These are phyloP conservation scores for Calyptomena viridis DNA, from an alignment of 2,113 vertebrate species.

Conservation along the genomic window DNA sequence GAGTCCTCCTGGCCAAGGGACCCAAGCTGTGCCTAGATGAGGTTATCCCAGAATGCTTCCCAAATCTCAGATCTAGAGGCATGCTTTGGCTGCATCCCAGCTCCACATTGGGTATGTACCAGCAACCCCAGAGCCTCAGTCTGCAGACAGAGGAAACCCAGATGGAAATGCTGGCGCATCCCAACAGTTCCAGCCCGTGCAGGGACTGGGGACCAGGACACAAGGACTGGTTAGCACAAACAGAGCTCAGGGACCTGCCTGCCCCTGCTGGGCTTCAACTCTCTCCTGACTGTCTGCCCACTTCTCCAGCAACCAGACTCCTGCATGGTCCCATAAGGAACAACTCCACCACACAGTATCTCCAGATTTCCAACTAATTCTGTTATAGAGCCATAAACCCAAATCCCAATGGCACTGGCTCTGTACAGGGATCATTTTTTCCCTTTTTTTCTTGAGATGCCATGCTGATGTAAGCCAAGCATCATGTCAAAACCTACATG, in stretches of 20 bases:
- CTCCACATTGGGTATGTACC: not conserved
- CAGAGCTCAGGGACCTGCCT: not conserved
- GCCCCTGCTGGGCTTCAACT: not conserved
- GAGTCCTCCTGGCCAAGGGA: not conserved
- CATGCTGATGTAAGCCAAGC: not conserved
- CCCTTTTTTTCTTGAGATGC: not conserved
- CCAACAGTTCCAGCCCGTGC: not conserved
- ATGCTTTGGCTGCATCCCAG: slow-evolving; percentile 32
- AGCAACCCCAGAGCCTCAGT: slow-evolving; percentile 6
- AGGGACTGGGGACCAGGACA: not conserved
- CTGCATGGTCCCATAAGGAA: not conserved
- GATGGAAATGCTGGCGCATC: not conserved
- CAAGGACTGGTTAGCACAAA: not conserved
- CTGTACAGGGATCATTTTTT: not conserved
- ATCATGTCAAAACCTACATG: not conserved
- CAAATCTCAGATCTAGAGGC: slow-evolving; percentile 37
- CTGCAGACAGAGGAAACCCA: slow-evolving; percentile 20
- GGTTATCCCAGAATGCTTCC: slow-evolving; percentile 45
- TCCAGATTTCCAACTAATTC: not conserved
- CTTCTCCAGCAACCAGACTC: not conserved
- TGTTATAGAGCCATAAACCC: not conserved
- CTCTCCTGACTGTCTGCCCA: not conserved
- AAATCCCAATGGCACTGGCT: not conserved
- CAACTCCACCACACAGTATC: not conserved
- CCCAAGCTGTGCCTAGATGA: slow-evolving; percentile 37